Percentiles rank a stretch among this genome's conserved stretches.
phyloP scores from a whole-genome alignment of 2,797 vertebrate species.

The Gorsachius magnificus region DNA sequence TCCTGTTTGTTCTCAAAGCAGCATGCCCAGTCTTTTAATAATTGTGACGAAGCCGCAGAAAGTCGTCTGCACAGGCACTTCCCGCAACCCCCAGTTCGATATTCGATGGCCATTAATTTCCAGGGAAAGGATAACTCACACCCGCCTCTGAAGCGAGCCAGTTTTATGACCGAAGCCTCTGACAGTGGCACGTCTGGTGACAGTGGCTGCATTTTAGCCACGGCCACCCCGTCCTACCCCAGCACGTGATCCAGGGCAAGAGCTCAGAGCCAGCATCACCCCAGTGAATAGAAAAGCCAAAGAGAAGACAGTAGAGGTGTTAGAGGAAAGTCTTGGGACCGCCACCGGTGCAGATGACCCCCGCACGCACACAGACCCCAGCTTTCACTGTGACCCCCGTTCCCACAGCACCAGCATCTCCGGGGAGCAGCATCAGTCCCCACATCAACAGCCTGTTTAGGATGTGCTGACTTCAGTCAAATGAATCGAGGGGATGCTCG shows the following conservation, averaged over 20 bases:
- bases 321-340: background rate
- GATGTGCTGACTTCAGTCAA: background rate
- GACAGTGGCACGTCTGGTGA: background rate
- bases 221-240: background rate
- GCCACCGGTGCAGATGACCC: background rate
- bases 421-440: background rate
- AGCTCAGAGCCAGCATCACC: background rate
- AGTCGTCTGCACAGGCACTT: background rate
- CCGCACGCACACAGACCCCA: background rate
- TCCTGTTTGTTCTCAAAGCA: background rate
- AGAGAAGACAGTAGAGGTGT: background rate
- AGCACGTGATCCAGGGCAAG: accelerated
- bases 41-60: accelerated
- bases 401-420: background rate
- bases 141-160: background rate
- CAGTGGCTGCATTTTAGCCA: background rate
- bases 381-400: background rate
- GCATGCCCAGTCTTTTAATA: accelerated
- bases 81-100: background rate
- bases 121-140: background rate
- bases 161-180: background rate
- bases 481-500: background rate
- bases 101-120: background rate
- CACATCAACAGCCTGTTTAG: background rate
- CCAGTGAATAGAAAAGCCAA: background rate